These are phyloP conservation scores for Myrmecophaga tridactyla DNA, from an alignment of 2,113 vertebrate genomes.

Conservation along the genomic window DNA sequence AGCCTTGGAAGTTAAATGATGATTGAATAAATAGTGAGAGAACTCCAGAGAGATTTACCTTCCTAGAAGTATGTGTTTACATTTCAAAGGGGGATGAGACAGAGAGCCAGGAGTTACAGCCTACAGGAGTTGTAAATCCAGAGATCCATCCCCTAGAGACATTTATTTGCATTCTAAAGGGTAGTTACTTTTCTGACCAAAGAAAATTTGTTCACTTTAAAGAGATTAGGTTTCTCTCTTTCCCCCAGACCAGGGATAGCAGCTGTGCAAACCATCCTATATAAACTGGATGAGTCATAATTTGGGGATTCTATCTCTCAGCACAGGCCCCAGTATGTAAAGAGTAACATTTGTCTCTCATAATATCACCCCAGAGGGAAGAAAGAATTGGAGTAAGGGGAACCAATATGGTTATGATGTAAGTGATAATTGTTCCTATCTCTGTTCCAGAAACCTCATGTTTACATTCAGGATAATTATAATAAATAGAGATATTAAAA, in stretches of 20 bases:
- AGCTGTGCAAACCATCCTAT: neutral
- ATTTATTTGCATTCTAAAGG: constrained; percentile 19
- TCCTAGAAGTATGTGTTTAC: neutral
- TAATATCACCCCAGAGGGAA: neutral
- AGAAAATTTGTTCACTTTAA: neutral
- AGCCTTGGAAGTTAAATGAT: neutral
- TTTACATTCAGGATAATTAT: neutral
- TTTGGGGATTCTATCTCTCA: neutral
- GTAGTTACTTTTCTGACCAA: neutral
- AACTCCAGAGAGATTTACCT: constrained; percentile 14
- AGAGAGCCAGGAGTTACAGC: neutral
- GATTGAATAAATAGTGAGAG: neutral
- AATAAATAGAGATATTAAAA: neutral
- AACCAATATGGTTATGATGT: neutral
- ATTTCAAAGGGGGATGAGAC: neutral
- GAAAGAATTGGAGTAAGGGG: neutral
- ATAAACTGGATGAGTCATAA: neutral
- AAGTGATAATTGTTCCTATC: neutral
- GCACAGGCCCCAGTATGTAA: neutral
- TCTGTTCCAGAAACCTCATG: neutral
- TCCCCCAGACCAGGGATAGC: neutral
- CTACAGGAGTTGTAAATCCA: neutral
- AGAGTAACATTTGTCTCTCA: neutral
- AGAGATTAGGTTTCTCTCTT: neutral
- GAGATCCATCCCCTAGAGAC: neutral